A percentile compares a stretch with the other conserved stretches of the same genome.
Conservation (phyloP, 23 tunicate species). For the Ascidia mentula region DNA sequence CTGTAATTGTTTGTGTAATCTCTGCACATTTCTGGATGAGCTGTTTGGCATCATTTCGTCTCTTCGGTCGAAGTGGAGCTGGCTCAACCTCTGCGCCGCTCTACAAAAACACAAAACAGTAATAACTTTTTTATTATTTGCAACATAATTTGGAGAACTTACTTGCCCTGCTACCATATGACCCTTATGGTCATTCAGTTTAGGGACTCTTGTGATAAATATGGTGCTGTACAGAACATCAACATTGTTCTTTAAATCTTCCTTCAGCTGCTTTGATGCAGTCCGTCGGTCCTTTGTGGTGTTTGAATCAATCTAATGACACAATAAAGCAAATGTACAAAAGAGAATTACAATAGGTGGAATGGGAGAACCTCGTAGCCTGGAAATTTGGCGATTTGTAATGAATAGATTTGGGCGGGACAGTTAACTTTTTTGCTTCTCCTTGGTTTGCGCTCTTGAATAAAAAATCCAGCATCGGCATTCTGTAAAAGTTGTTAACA, state of each 20-base stretch:
- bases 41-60: neutral
- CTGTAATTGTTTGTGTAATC: neutral
- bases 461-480: neutral
- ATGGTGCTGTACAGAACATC: neutral
- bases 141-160: neutral
- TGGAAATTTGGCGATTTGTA: slow-evolving; percentile 14
- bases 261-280: neutral
- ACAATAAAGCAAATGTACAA: too few relatives aligned
- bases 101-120: neutral
- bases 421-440: neutral
- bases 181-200: neutral
- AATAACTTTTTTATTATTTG: neutral
- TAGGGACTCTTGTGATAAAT: neutral
- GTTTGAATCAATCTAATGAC: neutral
- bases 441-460: neutral
- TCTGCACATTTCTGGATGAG: neutral
- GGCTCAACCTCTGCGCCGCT: neutral
- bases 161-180: neutral
- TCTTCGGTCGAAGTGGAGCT: neutral
- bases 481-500: too few relatives aligned
- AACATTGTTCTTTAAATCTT: neutral
- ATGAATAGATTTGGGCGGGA: slow-evolving; percentile 13
- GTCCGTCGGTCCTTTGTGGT: neutral
- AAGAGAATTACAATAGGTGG: too few relatives aligned
- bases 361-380: neutral